Percentiles rank a stretch among this genome's conserved stretches.
These are phyloP conservation scores for Yponomeuta cagnagella DNA, from an alignment of 2,888 invertebrate genomes.

Conservation along the genomic window DNA sequence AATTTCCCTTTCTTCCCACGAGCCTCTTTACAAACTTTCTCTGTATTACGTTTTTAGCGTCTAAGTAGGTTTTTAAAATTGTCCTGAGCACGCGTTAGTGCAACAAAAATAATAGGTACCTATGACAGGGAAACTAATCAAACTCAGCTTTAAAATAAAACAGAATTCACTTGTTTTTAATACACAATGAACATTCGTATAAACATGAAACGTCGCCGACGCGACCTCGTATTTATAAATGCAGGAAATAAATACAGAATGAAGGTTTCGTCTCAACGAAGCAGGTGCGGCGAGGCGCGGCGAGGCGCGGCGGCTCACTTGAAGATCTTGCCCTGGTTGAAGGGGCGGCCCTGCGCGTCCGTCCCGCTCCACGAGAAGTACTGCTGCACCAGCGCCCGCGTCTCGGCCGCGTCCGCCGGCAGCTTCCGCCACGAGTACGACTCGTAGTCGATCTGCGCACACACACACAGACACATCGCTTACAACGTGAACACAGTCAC, in stretches of 20 bases:
- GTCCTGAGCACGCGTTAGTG: no score
- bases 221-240: conserved; percentile 39
- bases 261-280: background rate
- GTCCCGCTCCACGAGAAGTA: conserved; percentile 94
- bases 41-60: no score
- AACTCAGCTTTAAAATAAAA: conserved; percentile 35
- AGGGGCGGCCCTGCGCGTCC: conserved; percentile 91
- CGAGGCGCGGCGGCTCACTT: conserved; percentile 77
- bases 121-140: background rate
- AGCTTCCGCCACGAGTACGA: conserved; percentile 97
- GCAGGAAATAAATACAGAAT: conserved; percentile 25
- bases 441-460: conserved; percentile 88
- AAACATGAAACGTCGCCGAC: conserved; percentile 24
- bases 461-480: background rate
- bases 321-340: conserved; percentile 99
- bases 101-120: no score
- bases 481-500: no score
- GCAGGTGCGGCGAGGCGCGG: conserved; percentile 6
- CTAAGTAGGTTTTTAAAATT: no score
- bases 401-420: conserved; percentile 85
- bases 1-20: no score
- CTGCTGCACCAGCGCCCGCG: conserved; percentile 89
- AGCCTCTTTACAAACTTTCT: no score
- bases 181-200: conserved; percentile 6
- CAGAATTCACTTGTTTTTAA: conserved; percentile 44